Evolutionary conservation across 1,140 invertebrate genomes (phyloP), one percentile per base, ranked within the genome.

Genomic region (Xylocopa sonorina): DNA sequence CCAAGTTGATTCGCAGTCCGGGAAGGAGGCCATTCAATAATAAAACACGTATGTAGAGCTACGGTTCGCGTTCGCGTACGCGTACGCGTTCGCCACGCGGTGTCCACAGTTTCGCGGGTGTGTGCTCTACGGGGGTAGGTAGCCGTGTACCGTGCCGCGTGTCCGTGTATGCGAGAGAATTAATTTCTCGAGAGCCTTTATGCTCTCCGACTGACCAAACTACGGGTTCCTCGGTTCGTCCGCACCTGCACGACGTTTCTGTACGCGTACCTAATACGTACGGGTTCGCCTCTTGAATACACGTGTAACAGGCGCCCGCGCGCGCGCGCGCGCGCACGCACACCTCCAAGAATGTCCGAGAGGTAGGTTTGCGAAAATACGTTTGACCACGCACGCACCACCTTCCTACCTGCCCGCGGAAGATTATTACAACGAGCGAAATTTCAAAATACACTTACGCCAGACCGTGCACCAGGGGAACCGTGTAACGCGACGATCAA

Each of bases 151-250:
- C 10, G n/a, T 32, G 78, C n/a, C 2, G 41, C 29, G 41, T 71
- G 66, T 60, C 63, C 62, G 73, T 82, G 80, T 80, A 79, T 78
- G 84, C 85, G 82, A 87, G 90, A 88, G 90, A 91, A 92, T 92
- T 92, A 92, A 92, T 92, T 92, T 91, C 90, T 92, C 89, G 90
- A 91, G 89, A 91, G 88, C 89, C 89, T 92, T 92, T 92, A 92
- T 91, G 88, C 87, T 91, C 88, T 88, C 86, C 87, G 91, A 91
- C 90, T 91, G 90, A 89, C 91, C 91, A 89, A 91, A 90, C 89
- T 87, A 87, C 81, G 71, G 78, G 72, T 72, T 76, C 58, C 84
- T 80, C 79, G 73, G 57, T 72, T 77, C 71, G 72, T 85, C 79
- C 82, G 81, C 82, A 77, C 73, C 75, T 64, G 78, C 58, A 67